A percentile compares a stretch with the other conserved stretches of the same genome.
phyloP scores from a whole-genome alignment of 64 coral and sea anemone species.

The Astreopora myriophthalma region DNA sequence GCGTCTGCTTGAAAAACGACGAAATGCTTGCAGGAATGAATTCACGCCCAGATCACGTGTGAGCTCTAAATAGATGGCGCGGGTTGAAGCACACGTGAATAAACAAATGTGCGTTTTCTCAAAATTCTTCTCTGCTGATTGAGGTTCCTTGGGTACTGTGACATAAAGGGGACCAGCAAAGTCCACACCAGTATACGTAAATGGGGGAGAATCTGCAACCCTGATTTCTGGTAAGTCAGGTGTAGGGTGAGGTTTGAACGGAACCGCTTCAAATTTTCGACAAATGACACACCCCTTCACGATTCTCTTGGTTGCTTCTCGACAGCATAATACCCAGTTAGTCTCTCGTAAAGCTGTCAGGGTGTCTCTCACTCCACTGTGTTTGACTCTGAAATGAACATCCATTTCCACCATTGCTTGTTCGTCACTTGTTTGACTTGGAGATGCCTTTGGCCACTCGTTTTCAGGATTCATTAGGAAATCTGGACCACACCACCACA shows the following conservation, averaged over 20 bases:
- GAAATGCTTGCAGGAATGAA: not conserved
- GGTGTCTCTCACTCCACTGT: constrained; percentile 40
- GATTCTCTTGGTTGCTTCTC: not conserved
- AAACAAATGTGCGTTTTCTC: not conserved
- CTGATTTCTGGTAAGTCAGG: not conserved
- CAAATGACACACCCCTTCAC: not conserved
- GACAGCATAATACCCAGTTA: constrained; percentile 25
- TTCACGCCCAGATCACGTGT: not conserved
- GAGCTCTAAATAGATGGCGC: not conserved
- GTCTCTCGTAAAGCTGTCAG: constrained; percentile 25
- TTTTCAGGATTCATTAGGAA: constrained; percentile 39
- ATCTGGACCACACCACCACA: constrained; percentile 62
- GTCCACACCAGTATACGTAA: not conserved
- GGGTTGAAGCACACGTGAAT: not conserved
- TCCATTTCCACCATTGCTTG: not conserved
- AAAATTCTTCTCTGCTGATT: not conserved
- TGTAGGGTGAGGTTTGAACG: not conserved
- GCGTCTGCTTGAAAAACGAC: not conserved
- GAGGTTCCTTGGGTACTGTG: not conserved
- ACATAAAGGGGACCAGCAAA: constrained; percentile 5
- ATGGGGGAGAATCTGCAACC: not conserved
- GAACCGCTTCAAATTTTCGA: not conserved
- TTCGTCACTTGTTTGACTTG: not conserved
- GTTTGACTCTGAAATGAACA: constrained; percentile 16
- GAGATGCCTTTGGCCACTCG: not conserved